Percentiles rank a stretch among this genome's conserved stretches.
Conservation (phyloP, 1,140 invertebrate genomes). For the Drosophila pseudoobscura region DNA sequence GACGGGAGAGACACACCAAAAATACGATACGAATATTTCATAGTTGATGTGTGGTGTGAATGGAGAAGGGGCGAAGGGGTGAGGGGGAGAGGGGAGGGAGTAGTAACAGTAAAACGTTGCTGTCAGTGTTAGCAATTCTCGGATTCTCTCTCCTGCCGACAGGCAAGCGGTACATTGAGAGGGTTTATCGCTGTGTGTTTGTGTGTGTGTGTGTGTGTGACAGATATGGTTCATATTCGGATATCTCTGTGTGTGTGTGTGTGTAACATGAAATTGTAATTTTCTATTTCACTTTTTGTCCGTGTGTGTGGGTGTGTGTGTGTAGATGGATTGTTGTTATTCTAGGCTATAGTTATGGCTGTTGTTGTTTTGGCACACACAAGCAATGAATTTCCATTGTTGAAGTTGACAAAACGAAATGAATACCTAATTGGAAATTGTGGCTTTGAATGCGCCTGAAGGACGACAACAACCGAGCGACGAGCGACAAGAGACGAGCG, state of each 20-base stretch:
- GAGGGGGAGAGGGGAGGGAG: background rate
- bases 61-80: background rate
- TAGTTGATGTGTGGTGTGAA: conserved; percentile 48
- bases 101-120: conserved; percentile 21
- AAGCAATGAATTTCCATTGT: conserved; percentile 50
- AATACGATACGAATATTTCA: conserved; percentile 69
- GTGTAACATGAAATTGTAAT: conserved; percentile 72
- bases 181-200: conserved; percentile 20
- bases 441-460: conserved; percentile 63
- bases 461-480: conserved; percentile 27
- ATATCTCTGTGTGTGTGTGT: conserved; percentile 7
- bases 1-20: conserved; percentile 28
- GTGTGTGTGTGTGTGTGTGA: conserved; percentile 18
- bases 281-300: conserved; percentile 60
- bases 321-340: conserved; percentile 1
- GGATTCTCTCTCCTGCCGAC: conserved; percentile 44
- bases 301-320: conserved; percentile 1
- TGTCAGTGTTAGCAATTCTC: conserved; percentile 38
- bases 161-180: conserved; percentile 46
- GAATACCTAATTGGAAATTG: conserved; percentile 77
- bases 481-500: too few species aligned
- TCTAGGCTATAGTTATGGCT: conserved; percentile 2
- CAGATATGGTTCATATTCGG: background rate
- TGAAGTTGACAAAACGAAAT: conserved; percentile 74
- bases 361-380: conserved; percentile 7